Evolutionary conservation across 2,888 invertebrate genomes (phyloP).

Genomic region (Cancer borealis): DNA sequence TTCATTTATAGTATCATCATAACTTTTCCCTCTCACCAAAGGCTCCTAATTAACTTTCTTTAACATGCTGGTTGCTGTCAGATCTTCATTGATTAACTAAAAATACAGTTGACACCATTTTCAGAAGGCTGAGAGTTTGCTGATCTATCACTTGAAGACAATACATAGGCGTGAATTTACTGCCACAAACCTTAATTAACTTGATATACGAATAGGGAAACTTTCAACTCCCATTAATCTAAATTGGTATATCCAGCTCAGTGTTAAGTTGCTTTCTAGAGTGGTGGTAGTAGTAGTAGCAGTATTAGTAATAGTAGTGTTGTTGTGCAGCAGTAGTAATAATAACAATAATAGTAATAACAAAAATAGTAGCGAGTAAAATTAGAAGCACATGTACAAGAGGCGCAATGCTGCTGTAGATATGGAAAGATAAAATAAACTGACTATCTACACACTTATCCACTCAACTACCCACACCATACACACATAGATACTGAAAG

Average conservation of each 20-base stretch:
- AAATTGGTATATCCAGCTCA: background rate
- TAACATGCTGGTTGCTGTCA: background rate
- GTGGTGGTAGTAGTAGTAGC: background rate
- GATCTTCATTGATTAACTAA: background rate
- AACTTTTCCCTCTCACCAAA: background rate
- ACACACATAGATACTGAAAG: too few relatives aligned
- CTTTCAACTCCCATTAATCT: background rate
- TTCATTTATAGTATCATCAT: background rate
- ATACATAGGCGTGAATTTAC: background rate
- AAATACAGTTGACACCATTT: background rate
- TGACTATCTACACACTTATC: too few relatives aligned
- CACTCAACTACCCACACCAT: too few relatives aligned
- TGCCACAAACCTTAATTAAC: background rate
- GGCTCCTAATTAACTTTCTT: background rate
- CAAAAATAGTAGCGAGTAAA: too few relatives aligned
- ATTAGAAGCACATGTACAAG: background rate
- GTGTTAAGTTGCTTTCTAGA: background rate
- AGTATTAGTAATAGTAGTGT: background rate
- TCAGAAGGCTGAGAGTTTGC: background rate
- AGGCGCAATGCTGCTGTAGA: background rate
- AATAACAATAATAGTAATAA: too few relatives aligned
- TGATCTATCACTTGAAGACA: background rate
- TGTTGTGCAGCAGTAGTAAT: background rate
- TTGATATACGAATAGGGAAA: background rate
- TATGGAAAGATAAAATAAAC: too few relatives aligned